Base-by-base conservation (phyloP, 23 tunicate genomes). In the Halocynthia aurantium region DNA sequence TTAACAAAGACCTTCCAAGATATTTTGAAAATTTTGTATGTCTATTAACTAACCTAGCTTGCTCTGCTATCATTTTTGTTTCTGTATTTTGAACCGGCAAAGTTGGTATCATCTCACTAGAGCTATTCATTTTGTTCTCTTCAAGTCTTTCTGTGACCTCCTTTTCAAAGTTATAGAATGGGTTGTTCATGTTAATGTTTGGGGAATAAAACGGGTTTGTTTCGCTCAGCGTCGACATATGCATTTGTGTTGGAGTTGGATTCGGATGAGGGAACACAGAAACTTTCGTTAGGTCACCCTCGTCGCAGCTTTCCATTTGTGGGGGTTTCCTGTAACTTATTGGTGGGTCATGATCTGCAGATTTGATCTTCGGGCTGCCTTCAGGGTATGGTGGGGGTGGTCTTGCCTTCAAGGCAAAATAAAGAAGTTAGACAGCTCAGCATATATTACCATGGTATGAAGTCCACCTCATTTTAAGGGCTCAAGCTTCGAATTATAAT, bases 191-290 rank as follows among this genome's bases (percentile, higher is more conserved):
- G 70, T 65, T 65, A 40, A 65, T 65, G 19, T 15, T 65, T 15
- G 70, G 19, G 11, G 76, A 9, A 54, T 74, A 74, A 6, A 74
- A 74, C 8, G 78, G 78, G 57, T 74, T 74, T 53, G 78, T 74
- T 22, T 74, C 56, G 63, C 78, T 74, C 22, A 74, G 64, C 57
- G 55, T 55, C 20, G 61, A 64, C 9, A 64, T 54, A 55, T 56
- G 78, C 49, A 64, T 62, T 55, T 44, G 54, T 49, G 31, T 67
- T 11, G 78, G 62, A 17, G 78, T 54, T 8, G 78, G 78, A 18
- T 74, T 52, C 5, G 78, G 78, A 49, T 74, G 78, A 11, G 78
- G 78, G 5, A 74, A 74, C 15, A 74, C 83, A 70, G 76, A 55
- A 11, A 22, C 77, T 53, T n/a, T 60, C 8, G 55, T 62, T 8